phyloP scores from a whole-genome alignment of 2,888 invertebrate species.

The Anagyrus pseudococci region DNA sequence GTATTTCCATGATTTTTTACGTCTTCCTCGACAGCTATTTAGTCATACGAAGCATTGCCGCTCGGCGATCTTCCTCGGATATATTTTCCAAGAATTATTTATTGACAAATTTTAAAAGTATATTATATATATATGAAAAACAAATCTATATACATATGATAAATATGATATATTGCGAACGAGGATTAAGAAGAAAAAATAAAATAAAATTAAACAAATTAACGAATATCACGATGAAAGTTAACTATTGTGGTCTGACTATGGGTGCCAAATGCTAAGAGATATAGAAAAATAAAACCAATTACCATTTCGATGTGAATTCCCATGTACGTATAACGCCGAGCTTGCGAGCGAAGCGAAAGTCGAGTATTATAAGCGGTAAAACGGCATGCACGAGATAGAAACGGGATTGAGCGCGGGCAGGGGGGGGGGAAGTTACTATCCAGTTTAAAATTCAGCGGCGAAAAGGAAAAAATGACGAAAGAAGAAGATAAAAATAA shows the following conservation, averaged over 20 bases:
- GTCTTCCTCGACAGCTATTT: neutral
- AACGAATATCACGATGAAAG: constrained; percentile 10
- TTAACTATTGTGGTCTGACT: neutral
- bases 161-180: neutral
- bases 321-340: no score
- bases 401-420: no score
- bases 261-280: constrained; percentile 16
- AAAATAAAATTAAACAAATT: no score
- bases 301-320: neutral
- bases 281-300: neutral
- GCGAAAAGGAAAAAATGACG: constrained; percentile 12
- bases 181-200: no score
- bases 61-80: neutral
- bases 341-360: no score
- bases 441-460: neutral
- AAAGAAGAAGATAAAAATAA: neutral
- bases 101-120: neutral
- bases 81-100: neutral
- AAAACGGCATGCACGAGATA: neutral
- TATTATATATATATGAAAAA: neutral
- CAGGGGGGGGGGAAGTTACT: no score
- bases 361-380: no score
- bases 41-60: neutral
- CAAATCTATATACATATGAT: no score
- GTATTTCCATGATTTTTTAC: no score